Evolutionary conservation across 2,888 invertebrate species (phyloP), one percentile per base, ranked within the genome.

Genomic region (Drosophila pseudotakahashii): DNA sequence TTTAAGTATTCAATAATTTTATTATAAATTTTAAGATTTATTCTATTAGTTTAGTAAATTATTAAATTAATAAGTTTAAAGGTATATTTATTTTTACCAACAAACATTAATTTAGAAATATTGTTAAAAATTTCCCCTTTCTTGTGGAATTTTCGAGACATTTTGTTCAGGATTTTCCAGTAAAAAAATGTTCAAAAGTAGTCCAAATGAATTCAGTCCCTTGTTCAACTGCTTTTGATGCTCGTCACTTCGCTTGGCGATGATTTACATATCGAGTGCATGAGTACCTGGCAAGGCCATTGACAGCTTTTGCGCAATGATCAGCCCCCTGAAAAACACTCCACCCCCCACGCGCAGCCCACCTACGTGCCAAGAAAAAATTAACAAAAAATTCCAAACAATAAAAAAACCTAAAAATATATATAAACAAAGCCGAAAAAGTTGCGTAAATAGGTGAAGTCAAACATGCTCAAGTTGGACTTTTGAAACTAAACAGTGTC

Each of bases 301-400:
- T 59, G 64, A 34, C 62, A 45, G 61, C 37, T 61, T 47, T 60
- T 55, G 64, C 44, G 64, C 63, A 60, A 64, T 36, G 37, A 14
- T 19, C 48, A 11, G 26, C 61, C 37, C 61, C 53, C 53, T 5
- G 10, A 1, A 7, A 5, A 26, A 13, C n/a, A 37, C 36, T 16
- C 44, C 58, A 16, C 53, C 36, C 36, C 54, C 37, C 23, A 52
- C 42, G 36, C 37, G 19, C 14, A 58, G 52, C 13, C 60, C 76
- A 55, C 76, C 71, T 82, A 80, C 79, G 82, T 82, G 82, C 82
- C 82, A 75, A 70, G 81, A 30, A 63, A 64, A 51, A n/a, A 54
- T 41, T 44, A 32, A 23, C 2, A 30, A 54, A 34, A 55, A 16
- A 53, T 7, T 9, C 0, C 55, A 34, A 37, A 44, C 10, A 6